These are phyloP conservation scores for Grammomys surdaster DNA, from an alignment of 2,113 vertebrate species.

Conservation along the genomic window DNA sequence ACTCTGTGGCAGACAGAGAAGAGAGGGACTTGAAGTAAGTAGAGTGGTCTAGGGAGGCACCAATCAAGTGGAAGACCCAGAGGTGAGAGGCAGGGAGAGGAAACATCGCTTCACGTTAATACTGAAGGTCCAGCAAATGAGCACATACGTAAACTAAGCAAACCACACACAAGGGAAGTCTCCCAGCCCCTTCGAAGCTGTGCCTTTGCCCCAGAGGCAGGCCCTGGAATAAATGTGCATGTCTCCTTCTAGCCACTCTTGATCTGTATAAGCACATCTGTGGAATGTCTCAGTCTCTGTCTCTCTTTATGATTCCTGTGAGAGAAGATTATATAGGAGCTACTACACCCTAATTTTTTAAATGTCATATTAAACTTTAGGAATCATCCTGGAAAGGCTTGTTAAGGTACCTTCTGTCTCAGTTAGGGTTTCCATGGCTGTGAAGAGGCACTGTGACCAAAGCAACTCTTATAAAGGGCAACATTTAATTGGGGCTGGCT, in stretches of 20 bases:
- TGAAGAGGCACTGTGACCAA: no score
- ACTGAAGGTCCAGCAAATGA: not conserved
- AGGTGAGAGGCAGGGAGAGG: not conserved
- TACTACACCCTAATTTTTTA: not conserved
- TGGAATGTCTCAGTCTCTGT: not conserved
- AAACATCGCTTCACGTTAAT: not conserved
- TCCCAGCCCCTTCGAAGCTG: no score
- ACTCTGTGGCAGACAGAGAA: not conserved
- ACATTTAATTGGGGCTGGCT: no score
- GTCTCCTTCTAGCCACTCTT: not conserved
- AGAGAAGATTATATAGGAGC: not conserved
- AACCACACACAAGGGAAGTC: not conserved
- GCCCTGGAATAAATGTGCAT: not conserved
- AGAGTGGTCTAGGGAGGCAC: not conserved
- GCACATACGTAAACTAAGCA: not conserved
- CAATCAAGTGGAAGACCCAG: not conserved
- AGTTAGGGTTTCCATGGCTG: no score
- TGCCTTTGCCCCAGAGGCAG: not conserved
- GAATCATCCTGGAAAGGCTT: not conserved
- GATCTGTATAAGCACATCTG: not conserved
- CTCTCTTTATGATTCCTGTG: not conserved
- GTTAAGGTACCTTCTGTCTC: not conserved
- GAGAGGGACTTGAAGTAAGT: accelerated
- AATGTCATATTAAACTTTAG: not conserved
- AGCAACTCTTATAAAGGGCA: no score